Conservation (phyloP, 1,140 invertebrate genomes). For the Drosophila repleta region DNA sequence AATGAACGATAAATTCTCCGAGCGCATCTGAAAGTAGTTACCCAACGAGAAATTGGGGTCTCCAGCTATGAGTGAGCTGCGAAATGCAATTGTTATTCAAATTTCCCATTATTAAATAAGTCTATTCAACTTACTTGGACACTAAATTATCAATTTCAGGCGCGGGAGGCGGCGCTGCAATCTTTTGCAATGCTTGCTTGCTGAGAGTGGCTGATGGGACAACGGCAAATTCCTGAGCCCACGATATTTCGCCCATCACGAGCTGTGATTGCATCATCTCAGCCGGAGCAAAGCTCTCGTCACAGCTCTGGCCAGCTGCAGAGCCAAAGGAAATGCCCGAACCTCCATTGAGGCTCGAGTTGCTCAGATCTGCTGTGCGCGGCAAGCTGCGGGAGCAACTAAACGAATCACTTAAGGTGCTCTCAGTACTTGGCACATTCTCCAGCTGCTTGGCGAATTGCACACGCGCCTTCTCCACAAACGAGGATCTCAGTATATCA, state of each 20-base stretch:
- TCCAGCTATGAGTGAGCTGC: constrained; percentile 62
- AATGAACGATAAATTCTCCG: constrained; percentile 71
- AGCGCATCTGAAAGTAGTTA: constrained; percentile 72
- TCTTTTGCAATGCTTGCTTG: constrained; percentile 65
- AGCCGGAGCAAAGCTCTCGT: constrained; percentile 71
- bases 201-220: constrained; percentile 71
- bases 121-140: constrained; percentile 60
- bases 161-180: constrained; percentile 27
- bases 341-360: constrained; percentile 59
- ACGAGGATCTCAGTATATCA: constrained; percentile 65
- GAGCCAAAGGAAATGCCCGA: constrained; percentile 68
- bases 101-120: not conserved
- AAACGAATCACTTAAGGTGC: constrained; percentile 47
- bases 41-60: constrained; percentile 79
- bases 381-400: constrained; percentile 66
- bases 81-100: not conserved
- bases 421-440: constrained; percentile 40
- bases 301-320: constrained; percentile 26
- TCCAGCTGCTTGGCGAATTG: constrained; percentile 45
- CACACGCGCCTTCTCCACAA: constrained; percentile 69
- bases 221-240: constrained; percentile 74
- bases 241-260: constrained; percentile 71
- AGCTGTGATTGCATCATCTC: constrained; percentile 79
- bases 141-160: constrained; percentile 62
- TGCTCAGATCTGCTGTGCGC: constrained; percentile 70